Conservation (phyloP, 1,140 invertebrate species). For the Trinorchestia longiramus region DNA sequence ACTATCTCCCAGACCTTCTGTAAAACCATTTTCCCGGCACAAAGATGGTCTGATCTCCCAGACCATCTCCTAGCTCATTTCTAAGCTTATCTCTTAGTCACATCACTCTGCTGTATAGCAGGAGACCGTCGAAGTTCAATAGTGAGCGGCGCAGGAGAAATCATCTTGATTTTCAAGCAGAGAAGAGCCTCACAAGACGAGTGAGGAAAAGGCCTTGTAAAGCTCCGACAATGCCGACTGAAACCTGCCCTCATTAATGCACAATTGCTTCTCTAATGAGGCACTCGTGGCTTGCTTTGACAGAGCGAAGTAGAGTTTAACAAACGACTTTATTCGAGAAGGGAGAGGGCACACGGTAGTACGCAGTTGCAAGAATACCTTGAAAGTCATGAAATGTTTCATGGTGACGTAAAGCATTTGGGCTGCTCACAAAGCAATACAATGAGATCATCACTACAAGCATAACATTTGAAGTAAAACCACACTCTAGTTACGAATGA, state of each 20-base stretch:
- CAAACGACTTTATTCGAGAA: not conserved
- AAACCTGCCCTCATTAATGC: not conserved
- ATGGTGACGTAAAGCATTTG: not conserved
- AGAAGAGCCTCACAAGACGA: not conserved
- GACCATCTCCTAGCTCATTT: too few relatives aligned
- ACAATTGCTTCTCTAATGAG: not conserved
- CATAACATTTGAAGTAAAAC: not conserved
- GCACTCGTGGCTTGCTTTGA: slow-evolving; percentile 5
- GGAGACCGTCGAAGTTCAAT: not conserved
- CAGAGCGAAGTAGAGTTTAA: not conserved
- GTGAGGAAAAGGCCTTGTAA: not conserved
- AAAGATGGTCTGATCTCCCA: too few relatives aligned
- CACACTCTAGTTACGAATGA: not conserved
- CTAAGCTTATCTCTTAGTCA: not conserved
- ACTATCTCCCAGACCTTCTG: too few relatives aligned
- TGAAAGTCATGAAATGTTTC: not conserved
- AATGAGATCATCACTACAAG: not conserved
- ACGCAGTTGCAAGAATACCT: not conserved
- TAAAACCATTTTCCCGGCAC: too few relatives aligned
- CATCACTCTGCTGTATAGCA: not conserved
- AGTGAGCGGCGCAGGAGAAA: not conserved
- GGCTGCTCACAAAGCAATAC: not conserved
- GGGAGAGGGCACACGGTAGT: not conserved
- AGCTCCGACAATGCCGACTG: not conserved
- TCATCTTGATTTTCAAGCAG: not conserved